Percentiles rank a stretch among this genome's conserved stretches.
Evolutionary conservation across 2,797 vertebrate species (phyloP).

Genomic region (Clarias pachynema): DNA sequence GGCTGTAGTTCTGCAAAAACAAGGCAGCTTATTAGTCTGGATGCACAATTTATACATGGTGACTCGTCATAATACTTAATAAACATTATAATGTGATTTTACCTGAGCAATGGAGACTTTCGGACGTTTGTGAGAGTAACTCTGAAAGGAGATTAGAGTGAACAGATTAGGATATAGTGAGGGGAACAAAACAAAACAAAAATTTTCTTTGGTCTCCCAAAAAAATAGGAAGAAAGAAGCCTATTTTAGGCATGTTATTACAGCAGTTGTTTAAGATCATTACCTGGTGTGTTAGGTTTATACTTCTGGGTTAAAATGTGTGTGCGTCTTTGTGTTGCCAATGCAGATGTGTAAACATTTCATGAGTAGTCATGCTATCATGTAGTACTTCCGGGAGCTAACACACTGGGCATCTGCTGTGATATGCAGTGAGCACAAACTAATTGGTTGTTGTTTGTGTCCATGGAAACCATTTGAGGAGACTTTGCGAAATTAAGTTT

Average conservation of each 20-base stretch:
- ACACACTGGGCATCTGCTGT: not conserved
- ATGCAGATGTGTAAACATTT: not conserved
- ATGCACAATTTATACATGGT: not conserved
- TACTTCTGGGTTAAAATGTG: not conserved
- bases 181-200: conserved; percentile 1
- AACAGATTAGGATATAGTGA: not conserved
- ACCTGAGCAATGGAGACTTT: conserved; percentile 85
- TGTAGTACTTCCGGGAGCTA: not conserved
- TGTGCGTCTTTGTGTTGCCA: not conserved
- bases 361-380: not conserved
- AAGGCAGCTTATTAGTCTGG: not conserved
- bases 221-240: not conserved
- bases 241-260: not conserved
- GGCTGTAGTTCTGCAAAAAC: conserved; percentile 83
- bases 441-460: not conserved
- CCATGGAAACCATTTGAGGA: not conserved
- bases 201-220: not conserved
- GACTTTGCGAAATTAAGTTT: not conserved
- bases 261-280: not conserved
- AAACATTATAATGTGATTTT: conserved; percentile 53
- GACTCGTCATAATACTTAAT: not conserved
- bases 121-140: conserved; percentile 86
- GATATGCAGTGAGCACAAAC: not conserved
- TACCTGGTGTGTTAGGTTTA: not conserved
- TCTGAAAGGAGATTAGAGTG: conserved; percentile 69